Conservation (phyloP, 2,888 invertebrate species). For the Trichogramma evanescens region DNA sequence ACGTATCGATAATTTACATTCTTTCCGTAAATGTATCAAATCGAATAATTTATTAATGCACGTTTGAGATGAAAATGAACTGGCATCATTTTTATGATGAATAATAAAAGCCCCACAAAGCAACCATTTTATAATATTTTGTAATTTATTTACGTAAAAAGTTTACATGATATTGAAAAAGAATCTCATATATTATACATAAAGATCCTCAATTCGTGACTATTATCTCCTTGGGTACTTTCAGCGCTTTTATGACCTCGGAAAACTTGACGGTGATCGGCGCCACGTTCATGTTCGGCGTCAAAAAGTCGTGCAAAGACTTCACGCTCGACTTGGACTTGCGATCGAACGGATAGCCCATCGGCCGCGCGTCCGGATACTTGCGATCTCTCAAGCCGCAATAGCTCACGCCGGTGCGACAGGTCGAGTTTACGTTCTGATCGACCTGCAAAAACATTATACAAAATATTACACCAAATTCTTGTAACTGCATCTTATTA, state of each 20-base stretch:
- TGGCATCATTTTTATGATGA: too few species aligned
- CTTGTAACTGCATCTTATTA: not conserved
- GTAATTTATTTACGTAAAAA: too few species aligned
- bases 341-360: slow-evolving; percentile 79
- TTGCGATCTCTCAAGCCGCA: slow-evolving; percentile 68
- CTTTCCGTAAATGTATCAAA: too few species aligned
- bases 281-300: slow-evolving; percentile 63
- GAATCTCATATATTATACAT: too few species aligned
- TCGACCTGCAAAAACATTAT: slow-evolving; percentile 24
- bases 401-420: slow-evolving; percentile 68
- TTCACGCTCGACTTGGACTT: slow-evolving; percentile 54
- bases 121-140: too few species aligned
- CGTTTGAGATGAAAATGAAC: too few species aligned
- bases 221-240: too few species aligned
- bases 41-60: too few species aligned
- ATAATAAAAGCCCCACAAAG: too few species aligned
- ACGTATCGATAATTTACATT: too few species aligned
- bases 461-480: not conserved
- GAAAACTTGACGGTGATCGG: slow-evolving; percentile 59
- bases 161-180: too few species aligned
- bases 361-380: slow-evolving; percentile 73
- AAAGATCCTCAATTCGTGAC: too few species aligned
- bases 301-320: slow-evolving; percentile 61
- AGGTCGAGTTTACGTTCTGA: slow-evolving; percentile 34
- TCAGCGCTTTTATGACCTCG: slow-evolving; percentile 37